Base-by-base conservation (phyloP, 2,888 invertebrate species). In the Hecatera dysodea region DNA sequence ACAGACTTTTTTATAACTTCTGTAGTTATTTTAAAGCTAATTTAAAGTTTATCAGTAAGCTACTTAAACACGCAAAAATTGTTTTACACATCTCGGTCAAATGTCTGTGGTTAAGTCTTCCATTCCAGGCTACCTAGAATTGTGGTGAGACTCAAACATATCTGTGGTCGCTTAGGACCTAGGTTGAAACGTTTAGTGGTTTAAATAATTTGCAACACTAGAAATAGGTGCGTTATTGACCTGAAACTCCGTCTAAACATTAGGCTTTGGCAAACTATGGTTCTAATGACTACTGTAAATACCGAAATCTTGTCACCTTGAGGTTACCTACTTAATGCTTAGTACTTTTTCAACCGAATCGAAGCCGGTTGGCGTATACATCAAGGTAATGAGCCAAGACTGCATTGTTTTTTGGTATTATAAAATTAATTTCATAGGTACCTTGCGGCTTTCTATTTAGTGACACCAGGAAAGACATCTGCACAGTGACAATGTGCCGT, bases 111-210 rank as follows among this genome's bases (percentile, higher is more conserved):
- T 78, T 75, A 19, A n/a, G 46, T 56, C 57, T 39, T 48, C 24
- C 48, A 80, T 81, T 72, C 53, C 75, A 80, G 39, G 75, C 67
- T 75, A 63, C 78, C 66, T 72, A 80, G 64, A 66, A 70, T 77
- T 84, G 87, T 72, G 87, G 88, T 89, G 78, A 68, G 39, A 53
- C 75, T 71, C 80, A 76, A 77, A 84, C 76, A 73, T 72, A 77
- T 89, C 87, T 78, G 88, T 70, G 86, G 77, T 73, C 60, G 85
- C 84, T 84, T 78, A 76, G 66, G 63, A 67, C 72, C 67, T 71
- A 80, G 62, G 72, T 65, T 73, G 69, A 67, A 72, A 70, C 79
- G 72, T 85, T 90, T 89, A 88, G 92, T 79, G 90, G 91, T 90
- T 88, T 70, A 80, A 85, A 89, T 87, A 80, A 86, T 87, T 86